Evolutionary conservation across 2,113 vertebrate species (phyloP).

Genomic region (Myotis davidii): DNA sequence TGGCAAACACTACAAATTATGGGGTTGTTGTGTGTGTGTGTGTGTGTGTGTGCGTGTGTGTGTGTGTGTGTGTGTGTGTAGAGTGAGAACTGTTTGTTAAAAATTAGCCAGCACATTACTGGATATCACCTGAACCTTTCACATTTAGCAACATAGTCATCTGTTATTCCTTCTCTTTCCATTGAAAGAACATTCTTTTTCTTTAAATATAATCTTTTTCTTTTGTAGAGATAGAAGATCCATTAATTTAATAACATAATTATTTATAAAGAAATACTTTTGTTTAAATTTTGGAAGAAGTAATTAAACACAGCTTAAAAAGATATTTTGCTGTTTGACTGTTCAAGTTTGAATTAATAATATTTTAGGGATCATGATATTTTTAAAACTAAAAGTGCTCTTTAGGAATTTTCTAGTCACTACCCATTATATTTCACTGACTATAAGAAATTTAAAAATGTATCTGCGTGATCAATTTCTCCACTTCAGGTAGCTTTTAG

Average conservation of each 20-base stretch:
- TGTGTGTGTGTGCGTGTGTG: neutral
- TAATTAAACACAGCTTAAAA: neutral
- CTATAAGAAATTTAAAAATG: neutral
- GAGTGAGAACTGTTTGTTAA: neutral
- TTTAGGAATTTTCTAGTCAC: neutral
- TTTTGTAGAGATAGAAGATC: neutral
- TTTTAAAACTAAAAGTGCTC: neutral
- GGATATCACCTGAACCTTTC: accelerated
- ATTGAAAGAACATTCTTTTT: neutral
- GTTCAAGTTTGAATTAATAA: neutral
- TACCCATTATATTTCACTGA: neutral
- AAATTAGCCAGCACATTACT: neutral
- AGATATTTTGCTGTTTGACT: neutral
- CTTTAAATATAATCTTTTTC: neutral
- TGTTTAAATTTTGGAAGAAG: neutral
- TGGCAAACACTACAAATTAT: neutral
- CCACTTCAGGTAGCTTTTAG: neutral
- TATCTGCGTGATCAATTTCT: neutral
- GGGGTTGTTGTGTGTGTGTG: neutral
- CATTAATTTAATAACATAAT: neutral
- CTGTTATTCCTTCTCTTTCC: neutral
- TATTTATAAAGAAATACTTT: neutral
- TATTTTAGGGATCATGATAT: neutral
- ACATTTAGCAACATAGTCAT: neutral
- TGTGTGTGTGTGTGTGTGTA: neutral